Conservation (phyloP, 2,888 invertebrate species). For the Carabus problematicus region DNA sequence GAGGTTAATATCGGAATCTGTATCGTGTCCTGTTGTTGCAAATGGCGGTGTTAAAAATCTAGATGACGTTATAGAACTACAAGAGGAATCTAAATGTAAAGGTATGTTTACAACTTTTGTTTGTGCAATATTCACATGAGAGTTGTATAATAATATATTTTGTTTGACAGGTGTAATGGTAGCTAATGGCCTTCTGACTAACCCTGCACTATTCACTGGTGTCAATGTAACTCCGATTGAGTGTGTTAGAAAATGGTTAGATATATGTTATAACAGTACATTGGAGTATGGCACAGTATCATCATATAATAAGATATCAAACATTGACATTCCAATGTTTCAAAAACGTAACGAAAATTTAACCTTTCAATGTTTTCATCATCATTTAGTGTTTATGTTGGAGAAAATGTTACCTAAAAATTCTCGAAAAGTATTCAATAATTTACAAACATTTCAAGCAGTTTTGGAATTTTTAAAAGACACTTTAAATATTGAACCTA, state of each 20-base stretch:
- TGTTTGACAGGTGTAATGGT: constrained; percentile 78
- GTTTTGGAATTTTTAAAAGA: constrained; percentile 75
- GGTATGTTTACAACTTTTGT: constrained; percentile 61
- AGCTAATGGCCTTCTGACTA: constrained; percentile 87
- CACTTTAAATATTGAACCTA: constrained; percentile 63
- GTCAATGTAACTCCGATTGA: constrained; percentile 70
- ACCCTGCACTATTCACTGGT: constrained; percentile 90
- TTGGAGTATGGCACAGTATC: constrained; percentile 48
- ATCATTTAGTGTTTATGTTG: constrained; percentile 96
- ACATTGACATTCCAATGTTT: constrained; percentile 45
- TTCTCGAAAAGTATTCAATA: constrained; percentile 81
- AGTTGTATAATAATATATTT: neutral
- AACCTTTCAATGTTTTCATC: constrained; percentile 88
- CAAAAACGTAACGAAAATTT: constrained; percentile 66
- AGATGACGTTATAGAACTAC: constrained; percentile 73
- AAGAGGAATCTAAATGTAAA: constrained; percentile 71
- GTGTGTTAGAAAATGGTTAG: constrained; percentile 85
- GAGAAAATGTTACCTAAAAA: constrained; percentile 78
- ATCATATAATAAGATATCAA: constrained; percentile 31
- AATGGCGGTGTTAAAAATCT: constrained; percentile 88
- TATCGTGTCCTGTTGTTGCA: constrained; percentile 85
- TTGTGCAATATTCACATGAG: neutral
- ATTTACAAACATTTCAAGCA: constrained; percentile 70
- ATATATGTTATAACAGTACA: constrained; percentile 67
- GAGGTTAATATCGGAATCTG: constrained; percentile 71